Conservation (phyloP, 2,113 vertebrate genomes). For the Chunga burmeisteri region DNA sequence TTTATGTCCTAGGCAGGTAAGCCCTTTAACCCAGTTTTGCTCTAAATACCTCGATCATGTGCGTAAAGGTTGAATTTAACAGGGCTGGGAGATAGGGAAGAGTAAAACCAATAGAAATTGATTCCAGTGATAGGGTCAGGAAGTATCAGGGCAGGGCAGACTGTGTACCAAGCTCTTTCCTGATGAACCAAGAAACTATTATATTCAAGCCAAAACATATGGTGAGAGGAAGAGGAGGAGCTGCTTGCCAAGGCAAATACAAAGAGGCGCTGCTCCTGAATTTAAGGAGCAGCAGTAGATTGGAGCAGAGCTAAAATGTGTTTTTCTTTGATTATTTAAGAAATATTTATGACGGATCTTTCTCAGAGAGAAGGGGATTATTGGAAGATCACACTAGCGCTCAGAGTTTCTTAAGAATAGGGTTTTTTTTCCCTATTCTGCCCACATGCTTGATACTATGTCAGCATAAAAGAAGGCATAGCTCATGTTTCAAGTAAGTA, state of each 20-base stretch:
- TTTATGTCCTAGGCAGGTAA: background rate
- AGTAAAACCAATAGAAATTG: background rate
- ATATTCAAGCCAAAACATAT: background rate
- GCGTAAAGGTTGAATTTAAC: background rate
- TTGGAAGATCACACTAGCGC: background rate
- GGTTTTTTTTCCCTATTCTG: background rate
- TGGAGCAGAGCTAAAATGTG: background rate
- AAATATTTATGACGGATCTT: background rate
- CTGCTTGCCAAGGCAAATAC: background rate
- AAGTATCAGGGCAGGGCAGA: background rate
- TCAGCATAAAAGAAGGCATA: background rate
- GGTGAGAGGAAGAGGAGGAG: background rate
- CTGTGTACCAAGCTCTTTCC: background rate
- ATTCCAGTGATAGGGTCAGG: background rate
- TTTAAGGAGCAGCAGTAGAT: background rate
- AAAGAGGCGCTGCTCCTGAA: background rate
- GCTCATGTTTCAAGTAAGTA: background rate
- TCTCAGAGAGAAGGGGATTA: background rate
- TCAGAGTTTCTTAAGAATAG: background rate
- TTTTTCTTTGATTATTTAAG: background rate
- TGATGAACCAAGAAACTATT: background rate
- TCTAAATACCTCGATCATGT: background rate
- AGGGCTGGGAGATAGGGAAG: background rate
- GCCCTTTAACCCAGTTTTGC: background rate
- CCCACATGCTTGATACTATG: background rate